Percentiles rank a stretch among this genome's conserved stretches.
phyloP scores from a whole-genome alignment of 2,797 vertebrate species.

The Sebastes matsubarae region DNA sequence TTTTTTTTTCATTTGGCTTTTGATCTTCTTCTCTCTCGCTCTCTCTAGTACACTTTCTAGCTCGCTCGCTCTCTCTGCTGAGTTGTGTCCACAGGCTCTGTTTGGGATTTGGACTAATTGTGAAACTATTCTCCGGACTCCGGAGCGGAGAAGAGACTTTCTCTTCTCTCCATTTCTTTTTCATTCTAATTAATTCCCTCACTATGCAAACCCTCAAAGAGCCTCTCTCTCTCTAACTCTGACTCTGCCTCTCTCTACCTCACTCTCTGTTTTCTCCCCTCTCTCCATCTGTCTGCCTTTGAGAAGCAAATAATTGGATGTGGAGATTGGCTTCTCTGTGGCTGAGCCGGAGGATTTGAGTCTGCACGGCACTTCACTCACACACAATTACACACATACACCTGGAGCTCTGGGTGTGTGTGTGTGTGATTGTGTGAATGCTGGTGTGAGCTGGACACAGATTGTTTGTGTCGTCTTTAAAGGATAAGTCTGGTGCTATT shows the following conservation, averaged over 20 bases:
- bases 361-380: constrained; percentile 37
- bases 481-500: background rate
- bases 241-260: constrained; percentile 52
- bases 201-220: constrained; percentile 74
- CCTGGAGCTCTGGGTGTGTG: constrained; percentile 34
- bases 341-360: constrained; percentile 69
- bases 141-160: constrained; percentile 51
- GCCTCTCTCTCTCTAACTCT: constrained; percentile 46
- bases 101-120: constrained; percentile 75
- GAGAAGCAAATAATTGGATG: constrained; percentile 85
- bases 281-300: constrained; percentile 79
- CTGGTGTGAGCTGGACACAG: background rate
- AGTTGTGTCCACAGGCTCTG: constrained; percentile 64
- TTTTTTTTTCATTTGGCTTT: constrained; percentile 18
- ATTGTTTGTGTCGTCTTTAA: background rate
- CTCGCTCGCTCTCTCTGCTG: constrained; percentile 21
- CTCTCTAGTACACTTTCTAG: background rate
- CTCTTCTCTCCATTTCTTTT: constrained; percentile 67
- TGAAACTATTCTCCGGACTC: constrained; percentile 67
- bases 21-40: constrained; percentile 21
- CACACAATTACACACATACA: constrained; percentile 24
- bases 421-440: background rate
- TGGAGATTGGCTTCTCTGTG: constrained; percentile 79
- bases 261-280: constrained; percentile 43
- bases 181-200: constrained; percentile 83